These are phyloP conservation scores for Austrolebias charrua DNA, from an alignment of 2,797 vertebrate species.

Conservation along the genomic window DNA sequence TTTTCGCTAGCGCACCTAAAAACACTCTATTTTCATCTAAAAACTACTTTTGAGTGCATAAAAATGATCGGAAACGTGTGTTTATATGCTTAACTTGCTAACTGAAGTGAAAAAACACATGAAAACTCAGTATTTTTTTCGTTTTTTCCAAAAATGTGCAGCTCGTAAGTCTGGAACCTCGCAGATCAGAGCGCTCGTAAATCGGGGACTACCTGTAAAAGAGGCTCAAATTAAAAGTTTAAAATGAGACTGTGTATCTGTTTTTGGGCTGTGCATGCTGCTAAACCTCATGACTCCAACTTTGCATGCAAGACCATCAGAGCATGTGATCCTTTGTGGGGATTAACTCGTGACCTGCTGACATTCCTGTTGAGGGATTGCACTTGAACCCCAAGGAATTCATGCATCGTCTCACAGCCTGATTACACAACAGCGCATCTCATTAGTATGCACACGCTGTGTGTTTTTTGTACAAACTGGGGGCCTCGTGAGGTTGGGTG, in stretches of 20 bases:
- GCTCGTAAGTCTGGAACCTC: too few species aligned
- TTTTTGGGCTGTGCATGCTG: background rate
- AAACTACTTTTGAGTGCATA: too few species aligned
- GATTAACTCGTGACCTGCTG: constrained; percentile 18
- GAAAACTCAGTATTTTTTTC: too few species aligned
- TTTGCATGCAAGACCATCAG: background rate
- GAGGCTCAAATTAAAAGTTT: background rate
- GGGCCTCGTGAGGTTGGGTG: background rate
- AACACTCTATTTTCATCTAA: too few species aligned
- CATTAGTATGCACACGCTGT: constrained; percentile 7
- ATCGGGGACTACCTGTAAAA: too few species aligned
- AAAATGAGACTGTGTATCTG: background rate
- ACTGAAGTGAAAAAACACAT: too few species aligned
- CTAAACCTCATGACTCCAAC: constrained; percentile 25
- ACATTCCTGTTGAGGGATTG: background rate
- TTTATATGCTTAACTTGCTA: too few species aligned
- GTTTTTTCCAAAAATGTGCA: too few species aligned
- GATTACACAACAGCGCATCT: constrained; percentile 12
- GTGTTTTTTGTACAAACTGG: constrained; percentile 19
- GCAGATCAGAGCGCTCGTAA: too few species aligned
- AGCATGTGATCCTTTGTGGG: constrained; percentile 31
- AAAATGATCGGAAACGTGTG: too few species aligned
- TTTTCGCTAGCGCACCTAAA: too few species aligned
- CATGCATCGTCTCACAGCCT: background rate
- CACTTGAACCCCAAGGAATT: background rate